Conservation (phyloP, 2,797 vertebrate genomes). For the Pipistrellus pipistrellus region DNA sequence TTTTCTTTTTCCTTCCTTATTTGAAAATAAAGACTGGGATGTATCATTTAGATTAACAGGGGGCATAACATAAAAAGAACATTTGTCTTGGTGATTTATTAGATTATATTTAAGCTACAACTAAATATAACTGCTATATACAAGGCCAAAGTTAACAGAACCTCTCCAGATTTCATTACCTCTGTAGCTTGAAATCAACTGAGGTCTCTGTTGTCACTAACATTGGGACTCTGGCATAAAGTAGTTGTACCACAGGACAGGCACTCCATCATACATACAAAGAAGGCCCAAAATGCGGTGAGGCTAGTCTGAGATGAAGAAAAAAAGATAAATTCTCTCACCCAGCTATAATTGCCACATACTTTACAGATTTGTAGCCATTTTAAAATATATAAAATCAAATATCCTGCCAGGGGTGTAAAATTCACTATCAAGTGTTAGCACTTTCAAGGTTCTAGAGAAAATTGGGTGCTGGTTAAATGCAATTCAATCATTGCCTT, state of each 20-base stretch:
- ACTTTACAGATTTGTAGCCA: neutral
- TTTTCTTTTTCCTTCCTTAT: neutral
- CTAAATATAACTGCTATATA: conserved; percentile 30
- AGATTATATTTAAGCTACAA: conserved; percentile 1
- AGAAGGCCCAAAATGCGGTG: neutral
- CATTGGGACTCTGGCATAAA: neutral
- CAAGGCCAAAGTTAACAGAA: neutral
- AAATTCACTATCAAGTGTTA: conserved; percentile 43
- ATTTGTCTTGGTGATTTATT: neutral
- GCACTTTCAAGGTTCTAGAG: neutral
- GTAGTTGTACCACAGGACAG: neutral
- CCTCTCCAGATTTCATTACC: neutral
- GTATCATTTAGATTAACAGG: neutral
- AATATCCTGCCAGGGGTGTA: neutral
- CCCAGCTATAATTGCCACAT: neutral
- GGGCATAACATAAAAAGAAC: neutral
- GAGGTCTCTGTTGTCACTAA: neutral
- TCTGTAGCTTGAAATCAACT: neutral
- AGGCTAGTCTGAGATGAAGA: neutral
- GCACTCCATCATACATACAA: neutral
- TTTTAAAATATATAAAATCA: conserved; percentile 10
- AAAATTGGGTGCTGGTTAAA: neutral
- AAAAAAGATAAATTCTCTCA: conserved; percentile 25
- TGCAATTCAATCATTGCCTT: neutral
- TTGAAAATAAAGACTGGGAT: neutral